Evolutionary conservation across 1,140 invertebrate genomes (phyloP).

Genomic region (Lepidurus packardi): DNA sequence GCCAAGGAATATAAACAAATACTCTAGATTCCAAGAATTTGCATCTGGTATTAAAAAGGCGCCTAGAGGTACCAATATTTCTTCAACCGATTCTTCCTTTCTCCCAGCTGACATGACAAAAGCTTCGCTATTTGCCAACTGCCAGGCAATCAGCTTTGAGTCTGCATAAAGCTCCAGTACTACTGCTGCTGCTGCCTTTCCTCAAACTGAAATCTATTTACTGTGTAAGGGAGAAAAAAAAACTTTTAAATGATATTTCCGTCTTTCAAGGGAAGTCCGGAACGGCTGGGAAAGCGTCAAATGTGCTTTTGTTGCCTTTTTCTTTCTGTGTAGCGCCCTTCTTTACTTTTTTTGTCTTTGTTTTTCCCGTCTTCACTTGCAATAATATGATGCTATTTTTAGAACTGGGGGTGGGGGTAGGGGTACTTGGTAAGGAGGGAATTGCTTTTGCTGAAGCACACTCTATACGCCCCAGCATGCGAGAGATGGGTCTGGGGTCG

Average conservation of each 20-base stretch:
- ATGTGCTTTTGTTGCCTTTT: background rate
- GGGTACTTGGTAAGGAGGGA: background rate
- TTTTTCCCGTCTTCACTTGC: background rate
- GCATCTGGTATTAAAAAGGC: background rate
- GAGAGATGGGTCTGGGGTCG: background rate
- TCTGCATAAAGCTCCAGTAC: background rate
- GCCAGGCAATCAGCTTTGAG: conserved; percentile 18
- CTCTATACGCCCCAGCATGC: background rate
- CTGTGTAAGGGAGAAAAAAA: background rate
- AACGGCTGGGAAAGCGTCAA: background rate
- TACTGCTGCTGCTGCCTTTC: background rate
- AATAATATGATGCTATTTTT: conserved; percentile 7
- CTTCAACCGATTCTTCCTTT: background rate
- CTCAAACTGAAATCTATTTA: background rate
- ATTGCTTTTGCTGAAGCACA: conserved; percentile 2
- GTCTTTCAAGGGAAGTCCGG: background rate
- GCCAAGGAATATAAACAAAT: background rate
- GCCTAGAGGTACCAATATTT: background rate
- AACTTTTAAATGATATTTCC: conserved; percentile 10
- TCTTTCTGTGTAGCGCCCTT: background rate
- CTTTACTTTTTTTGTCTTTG: background rate
- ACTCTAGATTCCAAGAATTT: background rate
- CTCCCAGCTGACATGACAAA: background rate
- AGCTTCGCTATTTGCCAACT: conserved; percentile 16
- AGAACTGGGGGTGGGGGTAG: background rate